Evolutionary conservation across 2,888 invertebrate species (phyloP), one percentile per base, ranked within the genome.

Genomic region (Orthosia incerta): DNA sequence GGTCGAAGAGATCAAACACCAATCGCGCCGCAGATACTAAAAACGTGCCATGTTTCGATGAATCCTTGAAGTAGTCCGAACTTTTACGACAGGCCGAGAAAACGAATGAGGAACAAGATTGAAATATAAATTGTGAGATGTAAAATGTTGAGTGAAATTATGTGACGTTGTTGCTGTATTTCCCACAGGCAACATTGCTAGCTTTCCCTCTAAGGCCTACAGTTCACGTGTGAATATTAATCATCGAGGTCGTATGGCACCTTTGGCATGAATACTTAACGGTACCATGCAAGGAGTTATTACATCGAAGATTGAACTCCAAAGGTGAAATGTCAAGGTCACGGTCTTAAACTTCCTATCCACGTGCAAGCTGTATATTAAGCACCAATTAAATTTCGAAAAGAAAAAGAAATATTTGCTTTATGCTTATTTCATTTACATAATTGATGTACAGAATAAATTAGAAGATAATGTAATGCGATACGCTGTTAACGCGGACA

Each of bases 71-170:
- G 45, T 26, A 76, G 18, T 55, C 76, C 64, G 46, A 51, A 77
- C 12, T 79, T 79, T 79, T 79, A 79, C 82, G 79, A 82, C 53
- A 82, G 63, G 61, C 64, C 16, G 23, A 50, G 26, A 55, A 76
- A 82, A 64, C 79, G 60, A 82, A 82, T 80, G 60, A 55, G 62
- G 61, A 79, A 66, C 79, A 72, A 83, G 80, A 81, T 83, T 71
- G 70, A 74, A 74, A 74, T 83, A 79, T 70, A 83, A 79, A 80
- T 80, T 83, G 74, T 74, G 61, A 59, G 63, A 74, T 80, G 80
- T 80, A 74, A 83, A 83, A 83, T 67, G 84, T 61, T 67, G 63
- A 80, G 74, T 64, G 80, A 83, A 83, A 80, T 79, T 79, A 82
- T 73, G 55, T 61, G 66, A 66, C 56, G 51, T 23, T 31, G 56